These are phyloP conservation scores for Mayetiola destructor DNA, from an alignment of 2,888 invertebrate species.

Conservation along the genomic window DNA sequence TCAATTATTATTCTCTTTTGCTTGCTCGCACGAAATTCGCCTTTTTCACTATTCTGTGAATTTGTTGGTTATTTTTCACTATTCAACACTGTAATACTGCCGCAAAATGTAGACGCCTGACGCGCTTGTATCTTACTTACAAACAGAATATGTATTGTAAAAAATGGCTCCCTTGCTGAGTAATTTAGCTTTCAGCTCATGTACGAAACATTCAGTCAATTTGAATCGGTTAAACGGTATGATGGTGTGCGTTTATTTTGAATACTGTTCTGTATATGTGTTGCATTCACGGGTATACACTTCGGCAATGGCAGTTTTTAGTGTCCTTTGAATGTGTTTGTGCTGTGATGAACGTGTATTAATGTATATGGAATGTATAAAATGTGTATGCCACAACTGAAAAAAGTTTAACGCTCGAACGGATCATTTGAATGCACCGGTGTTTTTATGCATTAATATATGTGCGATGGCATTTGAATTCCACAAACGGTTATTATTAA, in stretches of 20 bases:
- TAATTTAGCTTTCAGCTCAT: background rate
- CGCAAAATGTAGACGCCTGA: constrained; percentile 12
- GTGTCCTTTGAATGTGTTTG: no score
- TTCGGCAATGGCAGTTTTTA: background rate
- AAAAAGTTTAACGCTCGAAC: background rate
- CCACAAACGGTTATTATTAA: background rate
- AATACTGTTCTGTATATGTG: background rate
- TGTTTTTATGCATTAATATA: background rate
- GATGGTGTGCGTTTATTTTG: background rate
- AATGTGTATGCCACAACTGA: background rate
- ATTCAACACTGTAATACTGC: background rate
- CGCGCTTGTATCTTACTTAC: constrained; percentile 5
- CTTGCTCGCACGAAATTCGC: background rate
- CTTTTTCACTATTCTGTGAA: no score
- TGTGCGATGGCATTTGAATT: background rate
- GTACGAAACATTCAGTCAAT: no score
- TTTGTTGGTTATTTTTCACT: background rate
- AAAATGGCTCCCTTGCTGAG: constrained; percentile 12
- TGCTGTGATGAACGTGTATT: no score
- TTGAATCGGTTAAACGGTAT: no score
- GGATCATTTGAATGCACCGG: background rate
- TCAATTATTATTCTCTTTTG: background rate
- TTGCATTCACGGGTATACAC: background rate
- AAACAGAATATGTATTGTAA: background rate
- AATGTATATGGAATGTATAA: background rate